phyloP scores from a whole-genome alignment of 2,797 vertebrate genomes.

The Pangasius sanitwongsei region DNA sequence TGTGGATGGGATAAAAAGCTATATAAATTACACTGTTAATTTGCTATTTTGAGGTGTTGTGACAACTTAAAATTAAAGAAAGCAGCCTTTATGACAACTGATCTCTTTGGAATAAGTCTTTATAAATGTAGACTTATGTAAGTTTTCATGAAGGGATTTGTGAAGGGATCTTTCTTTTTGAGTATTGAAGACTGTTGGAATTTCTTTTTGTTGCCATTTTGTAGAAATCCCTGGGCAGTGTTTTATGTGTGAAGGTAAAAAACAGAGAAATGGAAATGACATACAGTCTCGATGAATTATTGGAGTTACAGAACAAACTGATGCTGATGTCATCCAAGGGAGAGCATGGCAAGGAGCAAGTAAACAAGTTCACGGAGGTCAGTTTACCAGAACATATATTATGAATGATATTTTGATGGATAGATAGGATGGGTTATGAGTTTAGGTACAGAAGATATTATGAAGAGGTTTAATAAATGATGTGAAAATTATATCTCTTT shows the following conservation, averaged over 20 bases:
- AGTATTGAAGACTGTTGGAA: background rate
- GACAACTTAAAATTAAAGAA: background rate
- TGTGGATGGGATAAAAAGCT: background rate
- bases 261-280: slow-evolving; percentile 51
- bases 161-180: background rate
- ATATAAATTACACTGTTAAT: background rate
- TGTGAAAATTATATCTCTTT: background rate
- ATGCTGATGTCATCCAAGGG: slow-evolving; percentile 80
- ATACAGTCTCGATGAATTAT: slow-evolving; percentile 71
- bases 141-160: background rate
- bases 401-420: background rate
- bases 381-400: background rate
- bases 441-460: background rate
- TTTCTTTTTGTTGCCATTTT: slow-evolving; percentile 40
- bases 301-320: slow-evolving; percentile 80
- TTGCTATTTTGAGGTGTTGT: background rate
- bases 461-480: background rate
- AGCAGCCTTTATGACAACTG: background rate
- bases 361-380: slow-evolving; percentile 78
- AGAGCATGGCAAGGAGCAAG: slow-evolving; percentile 73
- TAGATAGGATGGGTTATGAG: background rate
- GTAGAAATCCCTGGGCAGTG: slow-evolving; percentile 65
- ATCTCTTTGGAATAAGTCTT: background rate
- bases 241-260: slow-evolving; percentile 59
- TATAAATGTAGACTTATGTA: background rate